A percentile compares a stretch with the other conserved stretches of the same genome.
Evolutionary conservation across 2,888 invertebrate genomes (phyloP).

Genomic region (Ptychoptera albimana): DNA sequence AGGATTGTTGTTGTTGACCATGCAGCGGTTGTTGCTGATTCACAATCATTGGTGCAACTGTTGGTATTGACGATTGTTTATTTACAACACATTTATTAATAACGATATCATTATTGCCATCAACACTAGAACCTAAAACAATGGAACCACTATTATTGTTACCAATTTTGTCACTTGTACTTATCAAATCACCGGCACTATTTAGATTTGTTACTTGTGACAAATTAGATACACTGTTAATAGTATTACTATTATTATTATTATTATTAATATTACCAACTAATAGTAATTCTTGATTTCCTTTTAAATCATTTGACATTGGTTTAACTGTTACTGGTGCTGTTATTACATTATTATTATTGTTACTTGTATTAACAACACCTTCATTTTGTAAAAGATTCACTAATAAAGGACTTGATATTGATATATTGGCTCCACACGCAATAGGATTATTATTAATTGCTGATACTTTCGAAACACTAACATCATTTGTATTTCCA

Average conservation of each 20-base stretch:
- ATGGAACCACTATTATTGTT: constrained; percentile 1
- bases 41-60: background rate
- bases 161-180: background rate
- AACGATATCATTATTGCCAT: background rate
- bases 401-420: constrained; percentile 78
- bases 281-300: background rate
- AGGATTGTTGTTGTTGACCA: constrained; percentile 2
- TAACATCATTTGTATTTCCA: constrained; percentile 5
- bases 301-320: background rate
- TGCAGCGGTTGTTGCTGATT: constrained; percentile 3
- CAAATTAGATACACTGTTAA: too few species aligned
- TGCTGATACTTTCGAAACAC: constrained; percentile 8
- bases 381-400: constrained; percentile 81
- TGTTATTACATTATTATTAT: background rate
- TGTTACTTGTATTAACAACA: constrained; percentile 11
- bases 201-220: too few species aligned
- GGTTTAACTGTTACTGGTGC: background rate
- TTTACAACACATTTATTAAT: constrained; percentile 4
- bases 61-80: background rate
- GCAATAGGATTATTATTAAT: constrained; percentile 12
- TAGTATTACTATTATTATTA: too few species aligned
- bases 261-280: background rate
- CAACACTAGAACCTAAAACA: background rate
- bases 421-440: constrained; percentile 42
- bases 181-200: background rate